Base-by-base conservation (phyloP, 2,888 invertebrate genomes). In the Leucoma salicis region DNA sequence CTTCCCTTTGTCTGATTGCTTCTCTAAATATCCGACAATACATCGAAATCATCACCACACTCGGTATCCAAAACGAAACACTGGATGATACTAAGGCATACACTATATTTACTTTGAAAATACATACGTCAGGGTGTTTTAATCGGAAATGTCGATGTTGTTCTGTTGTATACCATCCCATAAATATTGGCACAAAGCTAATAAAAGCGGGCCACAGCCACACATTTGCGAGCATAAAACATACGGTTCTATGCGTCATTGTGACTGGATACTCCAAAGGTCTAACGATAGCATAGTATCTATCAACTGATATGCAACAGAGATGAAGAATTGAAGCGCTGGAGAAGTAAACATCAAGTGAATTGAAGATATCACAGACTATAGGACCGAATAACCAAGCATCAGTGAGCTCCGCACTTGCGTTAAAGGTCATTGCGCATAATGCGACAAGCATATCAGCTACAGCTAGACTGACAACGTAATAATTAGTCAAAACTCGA, bases 351-450 rank as follows among this genome's bases (percentile, higher is more conserved):
- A 98, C 98, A 79, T 98, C 98, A 53, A 97, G 92, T 24, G 97
- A 95, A 81, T 97, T 98, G 94, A 96, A 98, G 38, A 98, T 94
- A 89, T 98, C 96, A 90, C 98, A 98, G 94, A 97, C 95, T 66
- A 95, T 89, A 66, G 94, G 92, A 4, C 97, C 96, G 73, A 98
- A 97, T 60, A 96, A 89, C 98, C 98, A 98, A 32, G 96, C 95
- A 35, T 93, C 94, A 27, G 95, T 94, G 36, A 95, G 83, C 78
- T 95, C 95, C n/a, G 96, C 94, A 66, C 95, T 95, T 21, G 96
- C 96, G 82, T 97, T 97, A 80, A 97, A 97, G 46, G 96, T 96
- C 97, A 97, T 97, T 58, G 96, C 97, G 72, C 96, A 95, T 42
- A 96, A 83, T 0, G 97, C 97, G 33, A 98, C 97, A 50, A 98